phyloP scores from a whole-genome alignment of 2,888 invertebrate genomes.

The Parelbella ahira region DNA sequence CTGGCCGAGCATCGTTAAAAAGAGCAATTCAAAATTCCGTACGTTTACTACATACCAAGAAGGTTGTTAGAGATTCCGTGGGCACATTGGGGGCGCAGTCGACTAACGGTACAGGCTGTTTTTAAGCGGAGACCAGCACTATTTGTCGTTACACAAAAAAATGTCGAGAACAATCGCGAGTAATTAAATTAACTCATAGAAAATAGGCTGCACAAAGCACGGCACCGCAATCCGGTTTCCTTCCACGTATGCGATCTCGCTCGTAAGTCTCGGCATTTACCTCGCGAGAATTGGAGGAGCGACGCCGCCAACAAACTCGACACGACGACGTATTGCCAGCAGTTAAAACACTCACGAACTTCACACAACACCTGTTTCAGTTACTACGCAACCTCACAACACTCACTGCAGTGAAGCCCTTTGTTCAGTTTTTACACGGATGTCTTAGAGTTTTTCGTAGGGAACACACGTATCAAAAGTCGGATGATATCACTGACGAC shows the following conservation, averaged over 20 bases:
- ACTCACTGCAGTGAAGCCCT: constrained; percentile 38
- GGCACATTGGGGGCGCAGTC: constrained; percentile 21
- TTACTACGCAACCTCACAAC: constrained; percentile 38
- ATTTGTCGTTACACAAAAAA: constrained; percentile 39
- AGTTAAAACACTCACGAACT: constrained; percentile 64
- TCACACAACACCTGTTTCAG: constrained; percentile 52
- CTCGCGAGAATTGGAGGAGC: constrained; percentile 69
- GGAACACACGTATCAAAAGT: constrained; percentile 66
- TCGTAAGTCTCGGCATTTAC: constrained; percentile 67
- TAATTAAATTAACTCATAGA: constrained; percentile 35
- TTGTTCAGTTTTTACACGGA: constrained; percentile 42
- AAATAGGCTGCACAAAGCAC: constrained; percentile 50
- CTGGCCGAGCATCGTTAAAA: neutral
- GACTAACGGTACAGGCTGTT: constrained; percentile 59
- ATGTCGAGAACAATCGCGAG: constrained; percentile 44
- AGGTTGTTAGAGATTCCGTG: constrained; percentile 14
- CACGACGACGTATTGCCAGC: constrained; percentile 58
- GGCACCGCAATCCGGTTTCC: constrained; percentile 62
- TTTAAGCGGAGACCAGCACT: constrained; percentile 48
- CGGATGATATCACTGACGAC: constrained; percentile 46
- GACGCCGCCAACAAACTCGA: constrained; percentile 65
- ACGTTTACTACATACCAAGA: constrained; percentile 28
- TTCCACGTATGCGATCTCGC: constrained; percentile 65
- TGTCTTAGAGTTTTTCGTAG: constrained; percentile 46
- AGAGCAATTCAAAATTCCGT: neutral